These are phyloP conservation scores for Austrofundulus limnaeus DNA, from an alignment of 2,113 vertebrate genomes.

Conservation along the genomic window DNA sequence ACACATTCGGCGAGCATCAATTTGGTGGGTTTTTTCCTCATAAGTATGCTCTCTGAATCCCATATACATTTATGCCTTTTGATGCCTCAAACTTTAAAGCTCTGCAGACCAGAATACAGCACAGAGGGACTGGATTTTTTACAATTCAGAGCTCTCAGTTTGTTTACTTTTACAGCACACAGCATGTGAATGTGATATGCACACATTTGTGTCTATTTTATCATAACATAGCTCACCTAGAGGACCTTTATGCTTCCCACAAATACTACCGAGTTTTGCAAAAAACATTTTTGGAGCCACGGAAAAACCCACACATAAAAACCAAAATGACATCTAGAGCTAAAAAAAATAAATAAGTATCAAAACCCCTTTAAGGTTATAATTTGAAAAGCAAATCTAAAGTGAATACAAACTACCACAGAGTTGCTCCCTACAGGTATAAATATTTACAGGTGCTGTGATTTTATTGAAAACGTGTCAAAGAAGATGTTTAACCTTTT, in stretches of 20 bases:
- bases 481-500: not conserved
- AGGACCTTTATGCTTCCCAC: slow-evolving; percentile 12
- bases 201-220: slow-evolving; percentile 58
- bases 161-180: slow-evolving; percentile 34
- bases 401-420: slow-evolving; percentile 8
- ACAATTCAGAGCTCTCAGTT: slow-evolving; percentile 37
- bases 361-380: not conserved
- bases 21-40: slow-evolving; percentile 15
- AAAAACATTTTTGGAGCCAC: not conserved
- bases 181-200: slow-evolving; percentile 52
- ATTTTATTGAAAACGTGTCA: not conserved
- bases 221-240: slow-evolving; percentile 51
- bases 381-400: slow-evolving; percentile 20
- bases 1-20: slow-evolving; percentile 28
- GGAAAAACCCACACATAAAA: not conserved
- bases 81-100: slow-evolving; percentile 41
- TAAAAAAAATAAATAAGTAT: not conserved
- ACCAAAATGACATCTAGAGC: slow-evolving; percentile 23
- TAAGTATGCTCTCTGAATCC: slow-evolving; percentile 7
- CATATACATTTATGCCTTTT: slow-evolving; percentile 17
- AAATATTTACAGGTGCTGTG: not conserved
- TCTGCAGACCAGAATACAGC: slow-evolving; percentile 11
- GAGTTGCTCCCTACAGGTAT: not conserved
- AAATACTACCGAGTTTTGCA: slow-evolving; percentile 17
- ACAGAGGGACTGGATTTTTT: slow-evolving; percentile 15